Evolutionary conservation across 2,888 invertebrate genomes (phyloP), one percentile per base, ranked within the genome.

Genomic region (Scrobipalpa costella): DNA sequence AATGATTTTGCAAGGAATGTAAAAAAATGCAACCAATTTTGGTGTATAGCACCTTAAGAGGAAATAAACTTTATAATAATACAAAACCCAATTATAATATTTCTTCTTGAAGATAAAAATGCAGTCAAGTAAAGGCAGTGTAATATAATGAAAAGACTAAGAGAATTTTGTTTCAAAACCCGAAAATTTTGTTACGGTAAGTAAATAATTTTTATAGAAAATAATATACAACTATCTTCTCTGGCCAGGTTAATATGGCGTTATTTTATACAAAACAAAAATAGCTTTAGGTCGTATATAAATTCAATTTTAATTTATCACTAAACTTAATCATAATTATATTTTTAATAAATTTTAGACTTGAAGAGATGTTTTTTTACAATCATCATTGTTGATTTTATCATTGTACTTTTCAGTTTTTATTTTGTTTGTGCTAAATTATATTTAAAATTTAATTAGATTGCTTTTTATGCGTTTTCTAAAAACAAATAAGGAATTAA

Each of bases 1-100:
- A 11, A 11, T 55, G 21, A 27, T n/a, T 55, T 15, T 33, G 33
- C 61, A 68, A 73, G 80, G 80, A 80, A 80, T 80, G 80, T 79
- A 69, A 66, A 78, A 77, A 77, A 77, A 77, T 75, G 77, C 77
- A 71, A 69, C 65, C 62, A 57, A 64, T 67, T 60, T 44, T 13
- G 50, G 61, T 38, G 49, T 33, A 38, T 64, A 66, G 67, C 55
- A 55, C 55, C 55, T 7, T 33, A 13, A 49, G n/a, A n/a, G 3
- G 3, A 55, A 55, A 55, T 50, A 50, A 50, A 50, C 21, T 50
- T 19, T 40, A n/a, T n/a, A n/a, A n/a, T n/a, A n/a, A n/a, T n/a
- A n/a, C n/a, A n/a, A n/a, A n/a, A n/a, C n/a, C n/a, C n/a, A n/a
- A n/a, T n/a, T n/a, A n/a, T n/a, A n/a, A n/a, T n/a, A n/a, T n/a